Conservation (phyloP, 2,113 vertebrate species). For the Morone saxatilis region DNA sequence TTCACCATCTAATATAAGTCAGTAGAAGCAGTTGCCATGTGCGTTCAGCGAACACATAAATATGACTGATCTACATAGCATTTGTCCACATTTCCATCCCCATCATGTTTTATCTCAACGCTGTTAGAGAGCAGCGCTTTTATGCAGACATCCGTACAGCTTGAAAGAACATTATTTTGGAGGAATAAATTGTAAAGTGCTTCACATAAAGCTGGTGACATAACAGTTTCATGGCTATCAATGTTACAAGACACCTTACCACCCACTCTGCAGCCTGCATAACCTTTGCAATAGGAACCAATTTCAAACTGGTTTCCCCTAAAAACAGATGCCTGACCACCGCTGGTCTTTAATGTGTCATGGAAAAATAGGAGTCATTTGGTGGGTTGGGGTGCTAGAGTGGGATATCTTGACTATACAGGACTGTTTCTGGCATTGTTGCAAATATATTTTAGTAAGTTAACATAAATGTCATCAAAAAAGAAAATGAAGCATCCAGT, state of each 20-base stretch:
- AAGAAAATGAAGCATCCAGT: slow-evolving; percentile 34
- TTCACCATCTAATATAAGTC: slow-evolving; percentile 4
- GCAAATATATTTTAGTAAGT: neutral
- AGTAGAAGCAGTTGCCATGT: neutral
- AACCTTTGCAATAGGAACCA: neutral
- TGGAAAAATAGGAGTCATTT: slow-evolving; percentile 49
- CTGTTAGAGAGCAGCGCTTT: neutral
- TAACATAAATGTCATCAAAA: slow-evolving; percentile 1
- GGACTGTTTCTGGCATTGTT: slow-evolving; percentile 20
- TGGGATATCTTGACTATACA: slow-evolving; percentile 11
- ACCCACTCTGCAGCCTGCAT: slow-evolving; percentile 36
- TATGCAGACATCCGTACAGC: neutral
- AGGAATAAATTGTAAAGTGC: neutral
- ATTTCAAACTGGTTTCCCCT: neutral
- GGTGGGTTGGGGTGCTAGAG: slow-evolving; percentile 2
- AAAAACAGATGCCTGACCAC: slow-evolving; percentile 27
- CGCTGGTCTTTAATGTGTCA: slow-evolving; percentile 41
- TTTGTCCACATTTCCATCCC: slow-evolving; percentile 28
- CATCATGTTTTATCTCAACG: slow-evolving; percentile 10
- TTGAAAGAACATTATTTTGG: slow-evolving; percentile 31
- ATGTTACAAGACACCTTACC: slow-evolving; percentile 22
- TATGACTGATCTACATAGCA: slow-evolving; percentile 20
- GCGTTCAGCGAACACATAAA: slow-evolving; percentile 10
- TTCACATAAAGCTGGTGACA: slow-evolving; percentile 20
- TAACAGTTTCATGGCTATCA: slow-evolving; percentile 31